Evolutionary conservation across 2,888 invertebrate species (phyloP).

Genomic region (Hemistola chrysoprasaria): DNA sequence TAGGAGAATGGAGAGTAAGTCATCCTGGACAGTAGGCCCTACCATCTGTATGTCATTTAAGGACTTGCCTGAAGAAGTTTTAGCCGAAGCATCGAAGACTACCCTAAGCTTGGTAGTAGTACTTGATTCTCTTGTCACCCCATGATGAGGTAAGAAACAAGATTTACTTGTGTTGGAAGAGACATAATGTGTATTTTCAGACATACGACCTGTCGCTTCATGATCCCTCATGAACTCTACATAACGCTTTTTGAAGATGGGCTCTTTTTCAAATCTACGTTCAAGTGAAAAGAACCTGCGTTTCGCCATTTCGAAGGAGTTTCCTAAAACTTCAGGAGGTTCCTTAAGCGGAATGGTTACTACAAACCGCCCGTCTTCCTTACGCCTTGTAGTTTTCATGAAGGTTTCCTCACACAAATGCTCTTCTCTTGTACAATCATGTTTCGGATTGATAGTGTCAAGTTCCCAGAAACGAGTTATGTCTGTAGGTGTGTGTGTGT

Average conservation of each 20-base stretch:
- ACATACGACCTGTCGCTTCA: conserved; percentile 1
- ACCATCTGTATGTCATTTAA: conserved; percentile 21
- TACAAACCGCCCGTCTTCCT: conserved; percentile 2
- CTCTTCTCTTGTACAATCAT: background rate
- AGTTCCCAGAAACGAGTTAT: conserved; percentile 4
- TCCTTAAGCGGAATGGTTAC: conserved; percentile 2
- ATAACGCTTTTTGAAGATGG: background rate
- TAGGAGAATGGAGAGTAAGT: conserved; percentile 19
- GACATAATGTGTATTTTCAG: too few species aligned
- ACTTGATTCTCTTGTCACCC: conserved; percentile 25
- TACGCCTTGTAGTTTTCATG: conserved; percentile 1
- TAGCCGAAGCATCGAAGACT: conserved; percentile 31
- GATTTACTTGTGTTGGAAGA: background rate
- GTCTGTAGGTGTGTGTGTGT: too few species aligned
- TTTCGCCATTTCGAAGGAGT: conserved; percentile 1
- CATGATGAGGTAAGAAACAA: conserved; percentile 34
- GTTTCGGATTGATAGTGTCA: background rate
- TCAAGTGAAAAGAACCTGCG: conserved; percentile 1
- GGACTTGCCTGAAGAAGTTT: conserved; percentile 14
- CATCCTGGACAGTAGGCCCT: conserved; percentile 20
- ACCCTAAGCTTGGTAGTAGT: conserved; percentile 30
- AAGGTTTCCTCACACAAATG: conserved; percentile 6
- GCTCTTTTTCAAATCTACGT: conserved; percentile 1
- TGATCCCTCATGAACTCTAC: conserved; percentile 3
- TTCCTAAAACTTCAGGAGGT: background rate